Evolutionary conservation across 2,113 vertebrate genomes (phyloP).

Genomic region (Erythrocercus mccallii): DNA sequence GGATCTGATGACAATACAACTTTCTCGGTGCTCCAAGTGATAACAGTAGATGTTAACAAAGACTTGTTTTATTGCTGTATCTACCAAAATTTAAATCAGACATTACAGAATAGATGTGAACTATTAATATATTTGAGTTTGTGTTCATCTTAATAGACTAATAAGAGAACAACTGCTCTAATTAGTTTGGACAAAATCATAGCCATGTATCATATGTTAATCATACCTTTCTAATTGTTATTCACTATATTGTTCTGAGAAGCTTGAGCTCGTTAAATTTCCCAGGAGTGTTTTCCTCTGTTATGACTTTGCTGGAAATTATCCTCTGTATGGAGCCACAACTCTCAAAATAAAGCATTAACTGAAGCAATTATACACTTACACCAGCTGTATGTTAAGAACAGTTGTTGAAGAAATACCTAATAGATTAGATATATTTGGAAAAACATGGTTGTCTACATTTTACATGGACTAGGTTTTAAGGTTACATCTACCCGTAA

Average conservation of each 20-base stretch:
- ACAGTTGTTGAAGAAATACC: slow-evolving; percentile 13
- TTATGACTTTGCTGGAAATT: slow-evolving; percentile 33
- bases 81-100: not conserved
- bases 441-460: not conserved
- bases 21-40: not conserved
- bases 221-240: slow-evolving; percentile 37
- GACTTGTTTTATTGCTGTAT: not conserved
- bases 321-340: slow-evolving; percentile 21
- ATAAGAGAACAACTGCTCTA: not conserved
- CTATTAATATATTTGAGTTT: not conserved
- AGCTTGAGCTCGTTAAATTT: slow-evolving; percentile 7
- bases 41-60: not conserved
- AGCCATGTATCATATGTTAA: slow-evolving; percentile 34
- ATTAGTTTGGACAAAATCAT: slow-evolving; percentile 41
- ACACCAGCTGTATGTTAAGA: slow-evolving; percentile 47
- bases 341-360: slow-evolving; percentile 62
- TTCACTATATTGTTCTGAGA: slow-evolving; percentile 27
- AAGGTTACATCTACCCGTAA: not conserved
- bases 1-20: not conserved
- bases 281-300: slow-evolving; percentile 41
- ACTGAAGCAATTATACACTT: slow-evolving; percentile 64
- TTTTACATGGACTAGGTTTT: not conserved
- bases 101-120: not conserved
- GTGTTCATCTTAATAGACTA: not conserved
- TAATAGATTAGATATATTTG: slow-evolving; percentile 13